Conservation (phyloP, 2,113 vertebrate genomes). For the Heterochromis multidens region DNA sequence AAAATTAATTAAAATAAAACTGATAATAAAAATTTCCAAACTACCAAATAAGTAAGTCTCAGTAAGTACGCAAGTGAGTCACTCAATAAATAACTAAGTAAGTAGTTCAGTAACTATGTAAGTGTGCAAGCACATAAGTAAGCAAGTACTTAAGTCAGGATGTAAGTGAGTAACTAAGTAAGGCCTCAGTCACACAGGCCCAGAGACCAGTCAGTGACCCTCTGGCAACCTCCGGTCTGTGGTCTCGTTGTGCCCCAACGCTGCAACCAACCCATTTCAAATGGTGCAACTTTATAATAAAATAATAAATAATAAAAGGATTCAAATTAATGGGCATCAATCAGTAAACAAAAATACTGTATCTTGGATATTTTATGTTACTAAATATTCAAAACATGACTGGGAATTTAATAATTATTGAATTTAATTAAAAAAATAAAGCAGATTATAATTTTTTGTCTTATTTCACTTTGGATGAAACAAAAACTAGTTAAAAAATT, state of each 20-base stretch:
- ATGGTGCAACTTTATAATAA: neutral
- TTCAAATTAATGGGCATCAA: too few species aligned
- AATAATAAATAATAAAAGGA: neutral
- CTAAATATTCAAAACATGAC: neutral
- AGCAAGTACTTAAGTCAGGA: neutral
- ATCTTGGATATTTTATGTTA: fast-evolving
- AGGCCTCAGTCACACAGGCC: neutral
- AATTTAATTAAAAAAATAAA: neutral
- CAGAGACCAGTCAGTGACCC: neutral
- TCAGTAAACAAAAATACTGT: too few species aligned
- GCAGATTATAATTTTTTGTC: neutral
- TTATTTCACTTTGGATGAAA: neutral
- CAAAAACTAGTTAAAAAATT: too few species aligned
- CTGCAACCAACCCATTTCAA: too few species aligned
- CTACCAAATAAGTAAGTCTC: neutral
- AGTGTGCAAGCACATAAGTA: neutral
- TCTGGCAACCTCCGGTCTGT: neutral
- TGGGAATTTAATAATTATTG: neutral
- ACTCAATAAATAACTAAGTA: fast-evolving
- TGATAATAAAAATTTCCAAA: fast-evolving
- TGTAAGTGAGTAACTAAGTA: neutral
- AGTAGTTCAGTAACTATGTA: neutral
- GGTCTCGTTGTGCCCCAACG: too few species aligned
- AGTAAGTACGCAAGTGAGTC: neutral
- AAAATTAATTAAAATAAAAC: too few species aligned